Evolutionary conservation across 2,113 vertebrate genomes (phyloP), one percentile per base, ranked within the genome.

Genomic region (Thamnaconus septentrionalis): DNA sequence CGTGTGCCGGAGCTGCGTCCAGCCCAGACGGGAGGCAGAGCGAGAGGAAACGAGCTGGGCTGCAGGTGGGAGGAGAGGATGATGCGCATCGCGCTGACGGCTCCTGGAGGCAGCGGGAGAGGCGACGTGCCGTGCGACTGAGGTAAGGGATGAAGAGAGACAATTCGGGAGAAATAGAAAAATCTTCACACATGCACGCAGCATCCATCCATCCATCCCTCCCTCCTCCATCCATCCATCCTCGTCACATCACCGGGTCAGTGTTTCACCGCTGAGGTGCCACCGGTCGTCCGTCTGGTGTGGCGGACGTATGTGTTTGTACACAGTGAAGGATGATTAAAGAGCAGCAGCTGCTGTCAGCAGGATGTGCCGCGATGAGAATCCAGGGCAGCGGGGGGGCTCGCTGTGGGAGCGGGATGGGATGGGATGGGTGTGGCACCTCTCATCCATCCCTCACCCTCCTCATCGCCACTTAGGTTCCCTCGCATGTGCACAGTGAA

Each of bases 361-460:
- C 18, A 61, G 46, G 59, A 31, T 18, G 18, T 31, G 18, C 41
- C 6, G 8, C 31, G 44, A 39, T 43, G 10, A 56, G 56, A 59
- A 55, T 60, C 9, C n/a, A 65, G 59, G 69, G 53, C 51, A 12
- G 62, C 41, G 45, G 53, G 11, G 59, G 50, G 64, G 12, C 61
- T 56, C 56, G 8, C 58, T 59, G 11, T 18, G 7, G 41, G 51
- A 66, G 43, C 45, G n/a, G n/a, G n/a, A n/a, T n/a, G 41, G 56
- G 66, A 55, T 12, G 58, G 61, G 75, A 77, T 73, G 81, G 84
- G 82, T 79, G 87, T 85, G 87, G 84, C 73, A 61, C 3, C 62
- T 8, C 68, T 68, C 83, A 73, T 59, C 79, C 52, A 43, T 31
- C 18, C 18, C 69, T 70, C 8, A 46, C 55, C 55, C 10, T 59